Base-by-base conservation (phyloP, 2,888 invertebrate genomes). In the Polia nebulosa region DNA sequence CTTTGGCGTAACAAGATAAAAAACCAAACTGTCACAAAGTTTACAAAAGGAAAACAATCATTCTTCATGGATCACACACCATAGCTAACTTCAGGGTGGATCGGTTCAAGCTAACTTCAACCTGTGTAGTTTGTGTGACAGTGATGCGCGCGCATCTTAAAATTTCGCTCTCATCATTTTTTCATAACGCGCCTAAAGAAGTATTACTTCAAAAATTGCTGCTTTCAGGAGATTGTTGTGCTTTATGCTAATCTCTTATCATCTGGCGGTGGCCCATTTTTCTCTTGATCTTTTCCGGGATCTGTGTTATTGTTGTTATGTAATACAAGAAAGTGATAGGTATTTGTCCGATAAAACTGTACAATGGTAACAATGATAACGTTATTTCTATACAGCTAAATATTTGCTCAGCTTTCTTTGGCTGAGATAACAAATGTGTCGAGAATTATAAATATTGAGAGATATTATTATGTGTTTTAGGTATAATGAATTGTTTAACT, bases 351-450 rank as follows among this genome's bases (percentile, higher is more conserved):
- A 58, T 69, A 27, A 39, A 17, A 20, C 52, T 39, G 20, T 25
- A 44, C 32, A 53, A 70, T 61, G 66, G 60, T 73, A 67, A 25
- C 41, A 68, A 60, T 49, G 64, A 72, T 78, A 78, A 56, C 32
- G 34, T 55, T 72, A 63, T 72, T 80, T 72, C 61, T 52, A 45
- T 66, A 61, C 61, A 72, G 47, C 39, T 32, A 45, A 60, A 47
- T 68, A 62, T 72, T 68, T 68, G 44, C 47, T 51, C 25, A n/a
- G 47, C 41, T 65, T 69, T 66, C 69, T 81, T 81, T 66, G 73
- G 29, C n/a, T 66, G 67, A 49, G 78, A 81, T 80, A 81, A 67
- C 41, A 55, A 47, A 32, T 44, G 51, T 27, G 51, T 71, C 51
- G 49, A 27, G 36, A 44, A 36, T 55, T 51, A 70, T 49, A 63